A percentile compares a stretch with the other conserved stretches of the same genome.
These are phyloP conservation scores for Luidia sarsii DNA, from an alignment of 53 echinoderm and acorn worm genomes.

Conservation along the genomic window DNA sequence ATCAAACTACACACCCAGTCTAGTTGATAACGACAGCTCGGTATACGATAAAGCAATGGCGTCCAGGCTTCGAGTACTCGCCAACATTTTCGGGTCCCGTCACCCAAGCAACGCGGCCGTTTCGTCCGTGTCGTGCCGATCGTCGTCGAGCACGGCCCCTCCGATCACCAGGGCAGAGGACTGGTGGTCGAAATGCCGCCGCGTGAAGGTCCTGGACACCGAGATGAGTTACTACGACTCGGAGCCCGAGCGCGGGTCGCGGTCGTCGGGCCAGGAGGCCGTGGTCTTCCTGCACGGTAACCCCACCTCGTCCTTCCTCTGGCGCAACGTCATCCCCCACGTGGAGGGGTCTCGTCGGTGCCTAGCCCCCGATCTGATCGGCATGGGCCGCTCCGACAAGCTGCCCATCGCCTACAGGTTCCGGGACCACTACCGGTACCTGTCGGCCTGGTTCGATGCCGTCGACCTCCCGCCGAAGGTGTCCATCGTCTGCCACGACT, in stretches of 20 bases:
- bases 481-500: slow-evolving; percentile 79
- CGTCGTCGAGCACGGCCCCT: slow-evolving; percentile 1
- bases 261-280: slow-evolving; percentile 47
- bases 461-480: slow-evolving; percentile 69
- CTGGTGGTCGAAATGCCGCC: slow-evolving; percentile 73
- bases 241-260: slow-evolving; percentile 54
- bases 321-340: slow-evolving; percentile 75
- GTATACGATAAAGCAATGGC: no score
- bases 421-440: slow-evolving; percentile 74
- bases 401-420: slow-evolving; percentile 59
- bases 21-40: no score
- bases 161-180: slow-evolving; percentile 54
- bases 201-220: slow-evolving; percentile 61
- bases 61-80: slow-evolving; percentile 1
- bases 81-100: slow-evolving; percentile 14
- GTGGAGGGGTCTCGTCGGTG: slow-evolving; percentile 65
- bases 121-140: not conserved
- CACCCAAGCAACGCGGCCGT: not conserved
- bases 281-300: slow-evolving; percentile 81
- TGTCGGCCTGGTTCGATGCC: slow-evolving; percentile 73
- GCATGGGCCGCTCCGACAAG: slow-evolving; percentile 79
- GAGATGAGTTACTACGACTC: slow-evolving; percentile 86
- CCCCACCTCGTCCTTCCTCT: slow-evolving; percentile 80
- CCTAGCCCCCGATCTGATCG: slow-evolving; percentile 77
- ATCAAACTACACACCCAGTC: no score